phyloP scores from a whole-genome alignment of 2,797 vertebrate genomes.

The Philypnodon macrostomus region DNA sequence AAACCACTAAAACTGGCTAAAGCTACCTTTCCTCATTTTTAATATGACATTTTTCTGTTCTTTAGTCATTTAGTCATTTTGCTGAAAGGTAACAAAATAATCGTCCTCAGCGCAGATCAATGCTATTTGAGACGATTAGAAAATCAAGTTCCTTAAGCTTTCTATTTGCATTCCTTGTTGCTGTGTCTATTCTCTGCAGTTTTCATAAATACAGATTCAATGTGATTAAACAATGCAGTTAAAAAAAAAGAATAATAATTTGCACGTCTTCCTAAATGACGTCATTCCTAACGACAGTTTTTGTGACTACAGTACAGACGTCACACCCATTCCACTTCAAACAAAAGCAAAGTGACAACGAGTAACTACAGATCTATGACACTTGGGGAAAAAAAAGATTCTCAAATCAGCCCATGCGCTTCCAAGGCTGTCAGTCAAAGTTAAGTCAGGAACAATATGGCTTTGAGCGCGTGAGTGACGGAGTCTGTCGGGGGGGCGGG shows the following conservation, averaged over 20 bases:
- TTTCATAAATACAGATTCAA: no score
- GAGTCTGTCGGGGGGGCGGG: slow-evolving; percentile 44
- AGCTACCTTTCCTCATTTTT: slow-evolving; percentile 7
- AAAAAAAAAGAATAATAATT: no score
- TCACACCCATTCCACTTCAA: slow-evolving; percentile 5
- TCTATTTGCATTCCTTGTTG: no score
- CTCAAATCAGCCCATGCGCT: slow-evolving; percentile 27
- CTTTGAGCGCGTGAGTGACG: slow-evolving; percentile 52
- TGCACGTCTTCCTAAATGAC: background rate
- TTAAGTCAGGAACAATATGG: slow-evolving; percentile 47
- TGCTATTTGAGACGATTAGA: background rate
- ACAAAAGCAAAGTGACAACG: slow-evolving; percentile 19
- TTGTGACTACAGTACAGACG: background rate
- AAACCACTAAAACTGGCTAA: slow-evolving; percentile 11
- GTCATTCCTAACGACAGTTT: background rate
- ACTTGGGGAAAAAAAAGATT: slow-evolving; percentile 10
- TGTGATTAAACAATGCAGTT: no score
- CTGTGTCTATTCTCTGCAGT: background rate
- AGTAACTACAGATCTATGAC: background rate
- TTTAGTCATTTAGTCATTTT: background rate
- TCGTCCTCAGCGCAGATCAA: background rate
- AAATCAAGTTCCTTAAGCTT: background rate
- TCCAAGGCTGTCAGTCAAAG: slow-evolving; percentile 52
- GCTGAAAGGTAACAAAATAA: background rate
- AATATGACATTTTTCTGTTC: background rate